Evolutionary conservation across 2,797 vertebrate genomes (phyloP).

Genomic region (Macropus fuliginosus): DNA sequence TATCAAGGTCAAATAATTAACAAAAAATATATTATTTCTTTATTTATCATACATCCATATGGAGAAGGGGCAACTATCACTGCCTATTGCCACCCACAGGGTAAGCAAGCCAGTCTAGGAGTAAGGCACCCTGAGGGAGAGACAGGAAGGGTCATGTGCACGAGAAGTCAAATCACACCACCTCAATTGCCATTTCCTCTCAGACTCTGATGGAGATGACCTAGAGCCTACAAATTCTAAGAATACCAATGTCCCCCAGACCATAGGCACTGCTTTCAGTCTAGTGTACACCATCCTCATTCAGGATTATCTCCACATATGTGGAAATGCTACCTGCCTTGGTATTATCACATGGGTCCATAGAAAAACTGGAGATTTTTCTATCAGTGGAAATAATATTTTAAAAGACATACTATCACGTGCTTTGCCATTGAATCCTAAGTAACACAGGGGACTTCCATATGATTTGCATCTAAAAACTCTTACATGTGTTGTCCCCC

Average conservation of each 20-base stretch:
- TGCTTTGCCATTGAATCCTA: not conserved
- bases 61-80: not conserved
- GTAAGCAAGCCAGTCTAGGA: not conserved
- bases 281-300: not conserved
- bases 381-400: not conserved
- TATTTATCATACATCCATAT: not conserved
- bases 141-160: not conserved
- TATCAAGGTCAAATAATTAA: conserved; percentile 22
- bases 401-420: not conserved
- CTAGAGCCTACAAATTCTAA: not conserved
- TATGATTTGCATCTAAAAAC: not conserved
- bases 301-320: not conserved
- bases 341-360: not conserved
- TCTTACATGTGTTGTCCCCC: not conserved
- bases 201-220: not conserved
- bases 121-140: not conserved
- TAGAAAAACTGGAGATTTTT: not conserved
- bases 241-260: not conserved
- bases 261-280: not conserved
- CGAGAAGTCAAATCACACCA: not conserved
- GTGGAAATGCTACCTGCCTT: not conserved
- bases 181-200: not conserved
- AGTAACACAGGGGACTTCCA: not conserved
- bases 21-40: not conserved
- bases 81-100: not conserved